phyloP scores from a whole-genome alignment of 1,140 invertebrate genomes.

The Bombyx mandarina region DNA sequence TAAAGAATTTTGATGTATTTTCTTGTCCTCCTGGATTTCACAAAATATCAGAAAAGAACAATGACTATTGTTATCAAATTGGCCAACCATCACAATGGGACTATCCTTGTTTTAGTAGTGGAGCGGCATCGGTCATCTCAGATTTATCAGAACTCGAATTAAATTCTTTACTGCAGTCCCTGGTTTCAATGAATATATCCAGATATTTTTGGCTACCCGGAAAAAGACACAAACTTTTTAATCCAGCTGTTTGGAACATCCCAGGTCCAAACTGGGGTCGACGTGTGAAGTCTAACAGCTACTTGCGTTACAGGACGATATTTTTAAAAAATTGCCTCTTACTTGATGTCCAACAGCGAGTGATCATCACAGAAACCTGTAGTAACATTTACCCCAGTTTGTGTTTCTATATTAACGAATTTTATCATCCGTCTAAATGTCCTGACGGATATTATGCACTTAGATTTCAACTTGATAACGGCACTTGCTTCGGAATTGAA shows the following conservation, averaged over 20 bases:
- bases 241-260: constrained; percentile 40
- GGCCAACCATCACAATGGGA: constrained; percentile 30
- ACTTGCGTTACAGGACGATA: constrained; percentile 20
- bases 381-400: constrained; percentile 31
- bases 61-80: constrained; percentile 45
- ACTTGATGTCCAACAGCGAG: constrained; percentile 28
- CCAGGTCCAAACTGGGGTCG: constrained; percentile 51
- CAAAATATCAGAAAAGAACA: constrained; percentile 34
- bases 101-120: constrained; percentile 45
- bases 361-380: constrained; percentile 35
- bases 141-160: constrained; percentile 33
- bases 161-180: constrained; percentile 27
- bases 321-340: constrained; percentile 41
- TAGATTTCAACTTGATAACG: constrained; percentile 38
- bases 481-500: constrained; percentile 49
- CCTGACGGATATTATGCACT: constrained; percentile 43
- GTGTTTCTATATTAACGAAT: constrained; percentile 48
- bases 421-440: constrained; percentile 40
- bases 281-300: constrained; percentile 20
- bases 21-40: constrained; percentile 40
- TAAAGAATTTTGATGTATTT: constrained; percentile 29
- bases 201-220: constrained; percentile 51
- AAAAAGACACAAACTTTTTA: constrained; percentile 32
- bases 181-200: constrained; percentile 27
- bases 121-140: constrained; percentile 42